A percentile compares a stretch with the other conserved stretches of the same genome.
Evolutionary conservation across 2,888 invertebrate species (phyloP).

Genomic region (Brenthis daphne): DNA sequence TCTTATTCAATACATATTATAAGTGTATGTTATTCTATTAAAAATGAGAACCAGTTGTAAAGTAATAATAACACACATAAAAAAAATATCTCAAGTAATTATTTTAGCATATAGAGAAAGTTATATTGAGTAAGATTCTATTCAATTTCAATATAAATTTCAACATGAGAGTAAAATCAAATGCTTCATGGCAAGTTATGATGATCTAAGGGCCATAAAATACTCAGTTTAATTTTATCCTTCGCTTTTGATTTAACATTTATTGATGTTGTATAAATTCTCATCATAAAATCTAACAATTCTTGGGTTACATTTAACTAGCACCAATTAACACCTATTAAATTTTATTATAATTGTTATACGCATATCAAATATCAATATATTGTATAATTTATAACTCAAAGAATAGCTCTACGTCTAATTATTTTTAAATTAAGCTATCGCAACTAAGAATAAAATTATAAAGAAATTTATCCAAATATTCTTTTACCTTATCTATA

Average conservation of each 20-base stretch:
- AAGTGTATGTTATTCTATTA: too few relatives aligned
- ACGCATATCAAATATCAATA: background rate
- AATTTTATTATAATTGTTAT: constrained; percentile 18
- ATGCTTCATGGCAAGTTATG: constrained; percentile 16
- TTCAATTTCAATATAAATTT: background rate
- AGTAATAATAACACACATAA: too few relatives aligned
- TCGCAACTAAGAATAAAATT: too few relatives aligned
- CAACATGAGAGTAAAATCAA: constrained; percentile 2
- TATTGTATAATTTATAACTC: too few relatives aligned
- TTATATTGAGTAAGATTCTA: background rate
- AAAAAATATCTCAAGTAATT: too few relatives aligned
- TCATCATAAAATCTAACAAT: constrained; percentile 28
- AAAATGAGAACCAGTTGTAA: too few relatives aligned
- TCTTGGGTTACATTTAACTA: constrained; percentile 24
- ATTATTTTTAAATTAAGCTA: too few relatives aligned
- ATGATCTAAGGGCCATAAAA: constrained; percentile 19
- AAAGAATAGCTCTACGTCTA: too few relatives aligned
- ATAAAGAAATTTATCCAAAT: too few relatives aligned
- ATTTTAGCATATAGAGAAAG: background rate
- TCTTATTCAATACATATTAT: too few relatives aligned
- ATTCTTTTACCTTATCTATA: too few relatives aligned
- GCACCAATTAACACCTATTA: constrained; percentile 32
- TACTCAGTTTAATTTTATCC: constrained; percentile 27
- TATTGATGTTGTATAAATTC: constrained; percentile 25
- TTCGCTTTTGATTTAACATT: constrained; percentile 27